Evolutionary conservation across 2,797 vertebrate genomes (phyloP).

Genomic region (Champsocephalus esox): DNA sequence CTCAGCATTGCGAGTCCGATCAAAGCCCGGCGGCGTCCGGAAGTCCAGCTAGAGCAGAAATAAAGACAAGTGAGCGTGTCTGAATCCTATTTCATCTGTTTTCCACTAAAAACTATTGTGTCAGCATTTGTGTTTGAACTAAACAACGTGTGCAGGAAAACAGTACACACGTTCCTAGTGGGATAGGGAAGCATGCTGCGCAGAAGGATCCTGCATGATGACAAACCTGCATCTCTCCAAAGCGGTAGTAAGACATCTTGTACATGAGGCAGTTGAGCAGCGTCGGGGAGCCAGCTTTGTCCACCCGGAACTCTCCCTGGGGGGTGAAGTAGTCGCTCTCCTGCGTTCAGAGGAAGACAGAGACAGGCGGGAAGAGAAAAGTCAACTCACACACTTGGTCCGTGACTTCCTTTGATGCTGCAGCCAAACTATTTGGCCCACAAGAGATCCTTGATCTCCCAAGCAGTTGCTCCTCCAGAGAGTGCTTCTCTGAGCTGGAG

Average conservation of each 20-base stretch:
- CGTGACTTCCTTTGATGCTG: slow-evolving; percentile 12
- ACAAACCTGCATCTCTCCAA: slow-evolving; percentile 97
- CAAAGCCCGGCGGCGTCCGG: slow-evolving; percentile 97
- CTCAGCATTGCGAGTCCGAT: slow-evolving; percentile 96
- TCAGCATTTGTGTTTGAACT: not conserved
- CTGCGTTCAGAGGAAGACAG: slow-evolving; percentile 71
- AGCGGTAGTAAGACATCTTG: slow-evolving; percentile 99
- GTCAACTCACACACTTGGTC: slow-evolving; percentile 14
- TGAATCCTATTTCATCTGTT: not conserved
- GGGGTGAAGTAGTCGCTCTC: slow-evolving; percentile 99
- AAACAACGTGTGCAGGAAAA: not conserved
- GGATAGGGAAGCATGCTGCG: not conserved
- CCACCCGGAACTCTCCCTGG: slow-evolving; percentile 97
- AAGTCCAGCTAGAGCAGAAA: slow-evolving; percentile 91
- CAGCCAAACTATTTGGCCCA: slow-evolving; percentile 1
- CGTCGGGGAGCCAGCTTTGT: slow-evolving; percentile 95
- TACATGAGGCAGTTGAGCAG: slow-evolving; percentile 98
- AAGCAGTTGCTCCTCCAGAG: not conserved
- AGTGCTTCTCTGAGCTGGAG: not conserved
- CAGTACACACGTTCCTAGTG: too few species aligned
- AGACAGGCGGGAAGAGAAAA: slow-evolving; percentile 3
- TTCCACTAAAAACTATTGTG: not conserved
- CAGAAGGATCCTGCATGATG: not conserved
- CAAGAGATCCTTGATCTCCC: not conserved
- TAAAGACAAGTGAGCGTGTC: not conserved